phyloP scores from a whole-genome alignment of 53 echinoderm and acorn worm species.

The Hippasteria phrygiana region DNA sequence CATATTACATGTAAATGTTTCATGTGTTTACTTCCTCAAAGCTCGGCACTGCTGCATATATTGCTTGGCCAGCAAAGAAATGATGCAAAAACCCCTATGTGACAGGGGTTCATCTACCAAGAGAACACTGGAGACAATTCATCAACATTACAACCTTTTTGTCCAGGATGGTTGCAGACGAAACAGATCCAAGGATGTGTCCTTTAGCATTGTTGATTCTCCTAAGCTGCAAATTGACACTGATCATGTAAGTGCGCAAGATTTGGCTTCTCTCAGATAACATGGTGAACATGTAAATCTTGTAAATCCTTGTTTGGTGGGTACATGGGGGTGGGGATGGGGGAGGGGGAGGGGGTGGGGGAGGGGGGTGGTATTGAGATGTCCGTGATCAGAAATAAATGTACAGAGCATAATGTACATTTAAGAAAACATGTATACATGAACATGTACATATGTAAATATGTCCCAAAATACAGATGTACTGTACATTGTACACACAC shows the following conservation, averaged over 20 bases:
- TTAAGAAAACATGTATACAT: background rate
- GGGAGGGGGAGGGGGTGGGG: no score
- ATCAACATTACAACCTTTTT: slow-evolving; percentile 3
- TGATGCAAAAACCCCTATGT: background rate
- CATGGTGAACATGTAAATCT: no score
- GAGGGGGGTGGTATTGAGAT: no score
- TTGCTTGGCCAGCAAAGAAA: slow-evolving; percentile 28
- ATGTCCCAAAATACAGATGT: no score
- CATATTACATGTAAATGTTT: no score
- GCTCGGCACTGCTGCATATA: slow-evolving; percentile 53
- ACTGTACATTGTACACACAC: no score
- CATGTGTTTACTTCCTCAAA: background rate
- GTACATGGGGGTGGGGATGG: no score
- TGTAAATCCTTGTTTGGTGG: no score
- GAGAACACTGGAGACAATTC: background rate
- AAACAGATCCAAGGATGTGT: slow-evolving; percentile 22
- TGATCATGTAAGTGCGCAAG: slow-evolving; percentile 43
- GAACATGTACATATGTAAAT: background rate
- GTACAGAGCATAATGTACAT: no score
- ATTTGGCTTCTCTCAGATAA: no score
- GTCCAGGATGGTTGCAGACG: slow-evolving; percentile 13
- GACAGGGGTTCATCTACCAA: slow-evolving; percentile 3
- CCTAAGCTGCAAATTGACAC: background rate
- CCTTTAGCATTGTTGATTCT: slow-evolving; percentile 22
- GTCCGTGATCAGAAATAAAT: no score